Conservation (phyloP, 2,888 invertebrate species). For the Periphyllus acericola region DNA sequence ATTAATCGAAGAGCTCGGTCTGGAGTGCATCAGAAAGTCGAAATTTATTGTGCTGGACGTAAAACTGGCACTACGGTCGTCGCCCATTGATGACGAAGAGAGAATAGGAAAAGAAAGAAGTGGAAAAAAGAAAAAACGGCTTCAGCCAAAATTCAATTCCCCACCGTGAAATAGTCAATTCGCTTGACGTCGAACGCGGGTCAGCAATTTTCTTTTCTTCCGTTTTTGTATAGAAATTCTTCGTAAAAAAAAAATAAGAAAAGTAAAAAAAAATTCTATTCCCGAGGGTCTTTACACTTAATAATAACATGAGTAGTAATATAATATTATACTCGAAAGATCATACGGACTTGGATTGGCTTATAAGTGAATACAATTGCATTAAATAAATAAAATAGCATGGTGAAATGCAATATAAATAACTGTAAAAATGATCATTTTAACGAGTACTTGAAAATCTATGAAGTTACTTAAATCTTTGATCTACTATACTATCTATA, state of each 20-base stretch:
- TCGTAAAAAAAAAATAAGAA: neutral
- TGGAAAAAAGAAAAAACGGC: constrained; percentile 30
- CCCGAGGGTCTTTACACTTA: neutral
- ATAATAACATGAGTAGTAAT: neutral
- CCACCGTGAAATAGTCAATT: constrained; percentile 56
- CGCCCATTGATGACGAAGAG: constrained; percentile 18
- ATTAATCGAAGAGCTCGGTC: constrained; percentile 54
- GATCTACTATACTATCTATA: too few species aligned
- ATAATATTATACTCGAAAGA: neutral
- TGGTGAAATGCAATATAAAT: too few species aligned
- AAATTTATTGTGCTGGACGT: constrained; percentile 57
- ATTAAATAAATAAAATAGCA: too few species aligned
- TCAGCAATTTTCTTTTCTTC: constrained; percentile 47
- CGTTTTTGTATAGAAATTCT: constrained; percentile 21
- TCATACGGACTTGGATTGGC: neutral
- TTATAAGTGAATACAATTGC: too few species aligned
- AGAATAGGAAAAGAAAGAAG: constrained; percentile 22
- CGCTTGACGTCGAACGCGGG: constrained; percentile 40
- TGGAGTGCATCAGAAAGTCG: constrained; percentile 57
- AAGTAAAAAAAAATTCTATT: neutral
- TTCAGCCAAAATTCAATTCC: constrained; percentile 52
- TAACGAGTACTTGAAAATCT: too few species aligned
- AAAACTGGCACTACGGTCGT: constrained; percentile 42
- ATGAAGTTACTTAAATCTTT: too few species aligned
- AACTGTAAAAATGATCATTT: too few species aligned